These are phyloP conservation scores for Heterodera carotae DNA, from an alignment of 1,140 invertebrate genomes.

Conservation along the genomic window DNA sequence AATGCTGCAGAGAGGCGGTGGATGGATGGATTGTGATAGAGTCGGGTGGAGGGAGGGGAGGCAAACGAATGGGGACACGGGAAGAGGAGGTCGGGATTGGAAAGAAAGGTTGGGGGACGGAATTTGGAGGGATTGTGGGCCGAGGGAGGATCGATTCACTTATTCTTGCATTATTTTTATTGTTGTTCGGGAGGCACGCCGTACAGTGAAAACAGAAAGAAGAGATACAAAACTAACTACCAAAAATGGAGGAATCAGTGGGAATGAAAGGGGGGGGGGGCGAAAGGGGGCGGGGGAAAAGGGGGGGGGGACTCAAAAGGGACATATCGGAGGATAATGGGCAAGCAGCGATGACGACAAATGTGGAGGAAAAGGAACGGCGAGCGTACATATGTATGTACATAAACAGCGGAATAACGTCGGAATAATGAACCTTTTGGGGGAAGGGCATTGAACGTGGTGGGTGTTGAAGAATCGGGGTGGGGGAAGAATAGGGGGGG, in stretches of 20 bases:
- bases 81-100: not conserved
- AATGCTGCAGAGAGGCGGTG: not conserved
- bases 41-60: no score
- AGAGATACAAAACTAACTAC: not conserved
- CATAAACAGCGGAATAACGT: not conserved
- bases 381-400: no score
- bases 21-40: not conserved
- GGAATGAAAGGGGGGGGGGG: not conserved
- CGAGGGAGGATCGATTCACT: not conserved
- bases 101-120: not conserved
- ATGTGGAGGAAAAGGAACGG: no score
- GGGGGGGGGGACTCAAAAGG: not conserved
- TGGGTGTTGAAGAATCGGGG: not conserved
- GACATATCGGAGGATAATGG: not conserved
- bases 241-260: not conserved
- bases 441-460: slow-evolving; percentile 58
- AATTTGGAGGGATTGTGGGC: not conserved
- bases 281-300: no score
- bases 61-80: not conserved
- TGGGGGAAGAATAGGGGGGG: not conserved
- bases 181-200: not conserved
- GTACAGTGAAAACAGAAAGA: no score
- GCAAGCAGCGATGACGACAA: not conserved
- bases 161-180: not conserved
- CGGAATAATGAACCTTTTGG: not conserved